Conservation (phyloP, 2,888 invertebrate species). For the Bibio marci region DNA sequence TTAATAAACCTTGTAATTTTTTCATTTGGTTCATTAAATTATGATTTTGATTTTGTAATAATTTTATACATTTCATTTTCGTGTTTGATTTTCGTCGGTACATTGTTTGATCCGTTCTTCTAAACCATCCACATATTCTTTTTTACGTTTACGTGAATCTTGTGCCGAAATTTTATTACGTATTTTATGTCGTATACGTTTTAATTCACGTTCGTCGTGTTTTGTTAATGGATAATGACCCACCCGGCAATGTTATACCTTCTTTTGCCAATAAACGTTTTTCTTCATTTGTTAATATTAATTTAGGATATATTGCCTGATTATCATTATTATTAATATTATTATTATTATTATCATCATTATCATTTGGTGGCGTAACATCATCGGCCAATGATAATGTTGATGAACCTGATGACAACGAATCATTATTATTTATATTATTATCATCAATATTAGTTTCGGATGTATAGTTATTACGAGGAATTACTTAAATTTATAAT, state of each 20-base stretch:
- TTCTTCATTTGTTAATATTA: constrained; percentile 66
- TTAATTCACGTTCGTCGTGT: constrained; percentile 77
- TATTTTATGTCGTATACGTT: constrained; percentile 82
- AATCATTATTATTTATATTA: constrained; percentile 5
- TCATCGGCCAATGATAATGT: constrained; percentile 1
- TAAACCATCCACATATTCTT: constrained; percentile 82
- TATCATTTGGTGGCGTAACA: constrained; percentile 11
- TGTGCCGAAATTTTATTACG: constrained; percentile 93
- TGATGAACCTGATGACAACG: not conserved
- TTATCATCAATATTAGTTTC: not conserved
- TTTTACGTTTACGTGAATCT: constrained; percentile 85
- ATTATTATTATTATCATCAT: constrained; percentile 12
- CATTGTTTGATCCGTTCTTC: constrained; percentile 81
- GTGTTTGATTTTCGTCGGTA: constrained; percentile 69
- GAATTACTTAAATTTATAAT: too few relatives aligned
- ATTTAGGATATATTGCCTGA: constrained; percentile 36
- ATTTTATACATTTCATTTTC: constrained; percentile 68
- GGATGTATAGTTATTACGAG: not conserved
- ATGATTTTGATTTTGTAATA: constrained; percentile 68
- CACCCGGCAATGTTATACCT: constrained; percentile 64
- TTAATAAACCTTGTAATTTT: constrained; percentile 52
- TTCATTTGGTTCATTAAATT: constrained; percentile 64
- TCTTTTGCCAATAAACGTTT: constrained; percentile 68
- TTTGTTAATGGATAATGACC: constrained; percentile 87
- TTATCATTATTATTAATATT: constrained; percentile 12